Conservation (phyloP, 1,140 invertebrate genomes). For the Eumeta japonica region DNA sequence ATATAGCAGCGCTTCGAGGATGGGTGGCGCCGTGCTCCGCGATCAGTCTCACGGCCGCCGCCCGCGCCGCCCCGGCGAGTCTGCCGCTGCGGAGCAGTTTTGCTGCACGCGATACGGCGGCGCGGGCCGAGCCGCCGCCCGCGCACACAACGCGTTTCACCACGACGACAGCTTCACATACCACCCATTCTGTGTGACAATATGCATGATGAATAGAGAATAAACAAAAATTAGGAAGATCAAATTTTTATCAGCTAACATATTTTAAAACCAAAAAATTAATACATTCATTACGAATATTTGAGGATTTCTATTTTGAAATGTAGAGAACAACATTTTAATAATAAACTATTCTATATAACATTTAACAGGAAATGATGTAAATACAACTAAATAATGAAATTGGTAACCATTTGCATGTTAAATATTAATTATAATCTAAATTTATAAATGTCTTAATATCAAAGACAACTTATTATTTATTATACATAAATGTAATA, state of each 20-base stretch:
- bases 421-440: no score
- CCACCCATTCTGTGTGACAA: constrained; percentile 46
- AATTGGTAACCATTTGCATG: no score
- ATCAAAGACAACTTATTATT: no score
- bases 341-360: no score
- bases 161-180: constrained; percentile 52
- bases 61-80: constrained; percentile 29
- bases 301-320: no score
- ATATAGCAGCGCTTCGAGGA: constrained; percentile 31
- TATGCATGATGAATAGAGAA: constrained; percentile 7
- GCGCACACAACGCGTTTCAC: constrained; percentile 48
- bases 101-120: constrained; percentile 37
- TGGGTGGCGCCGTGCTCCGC: constrained; percentile 39
- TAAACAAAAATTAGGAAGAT: constrained; percentile 5
- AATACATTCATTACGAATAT: not conserved
- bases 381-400: no score
- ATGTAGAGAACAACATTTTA: no score
- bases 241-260: constrained; percentile 6
- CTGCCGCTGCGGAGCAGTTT: no score
- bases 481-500: no score
- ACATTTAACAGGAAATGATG: no score
- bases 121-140: constrained; percentile 29
- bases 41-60: constrained; percentile 42
- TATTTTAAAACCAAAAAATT: constrained; percentile 1
- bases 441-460: no score